Percentiles rank a stretch among this genome's conserved stretches.
These are phyloP conservation scores for Thaleichthys pacificus DNA, from an alignment of 2,797 vertebrate genomes.

Conservation along the genomic window DNA sequence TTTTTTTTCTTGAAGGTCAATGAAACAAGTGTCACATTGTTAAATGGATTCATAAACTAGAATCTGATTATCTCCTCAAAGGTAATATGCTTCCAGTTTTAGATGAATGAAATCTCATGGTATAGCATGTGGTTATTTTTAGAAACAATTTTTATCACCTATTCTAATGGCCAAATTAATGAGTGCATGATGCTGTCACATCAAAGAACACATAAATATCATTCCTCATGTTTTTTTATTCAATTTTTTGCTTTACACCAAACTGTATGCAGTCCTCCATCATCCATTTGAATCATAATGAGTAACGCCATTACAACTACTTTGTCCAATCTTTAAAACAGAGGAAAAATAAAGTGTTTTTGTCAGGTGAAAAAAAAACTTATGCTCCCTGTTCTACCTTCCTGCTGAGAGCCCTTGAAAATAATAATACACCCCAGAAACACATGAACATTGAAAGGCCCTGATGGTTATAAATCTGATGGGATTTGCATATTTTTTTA, in stretches of 20 bases:
- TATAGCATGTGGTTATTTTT: constrained; percentile 43
- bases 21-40: constrained; percentile 9
- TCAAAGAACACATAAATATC: constrained; percentile 55
- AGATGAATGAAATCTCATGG: constrained; percentile 49
- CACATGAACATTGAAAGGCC: constrained; percentile 60
- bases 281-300: constrained; percentile 61
- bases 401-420: constrained; percentile 74
- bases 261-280: constrained; percentile 54
- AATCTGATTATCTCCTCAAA: not conserved
- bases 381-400: constrained; percentile 65
- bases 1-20: constrained; percentile 22
- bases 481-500: constrained; percentile 69
- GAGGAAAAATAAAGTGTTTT: constrained; percentile 54
- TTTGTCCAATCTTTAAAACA: constrained; percentile 63
- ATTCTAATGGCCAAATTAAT: constrained; percentile 63
- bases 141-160: constrained; percentile 57
- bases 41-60: constrained; percentile 11
- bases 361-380: constrained; percentile 73
- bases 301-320: constrained; percentile 68
- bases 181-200: constrained; percentile 68
- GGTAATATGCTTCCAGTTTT: constrained; percentile 37
- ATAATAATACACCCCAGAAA: constrained; percentile 68
- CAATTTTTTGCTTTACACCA: constrained; percentile 56
- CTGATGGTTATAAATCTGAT: constrained; percentile 70
- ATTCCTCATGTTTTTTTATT: constrained; percentile 61